Conservation (phyloP, 2,797 vertebrate species). For the Sebastes oblongus region DNA sequence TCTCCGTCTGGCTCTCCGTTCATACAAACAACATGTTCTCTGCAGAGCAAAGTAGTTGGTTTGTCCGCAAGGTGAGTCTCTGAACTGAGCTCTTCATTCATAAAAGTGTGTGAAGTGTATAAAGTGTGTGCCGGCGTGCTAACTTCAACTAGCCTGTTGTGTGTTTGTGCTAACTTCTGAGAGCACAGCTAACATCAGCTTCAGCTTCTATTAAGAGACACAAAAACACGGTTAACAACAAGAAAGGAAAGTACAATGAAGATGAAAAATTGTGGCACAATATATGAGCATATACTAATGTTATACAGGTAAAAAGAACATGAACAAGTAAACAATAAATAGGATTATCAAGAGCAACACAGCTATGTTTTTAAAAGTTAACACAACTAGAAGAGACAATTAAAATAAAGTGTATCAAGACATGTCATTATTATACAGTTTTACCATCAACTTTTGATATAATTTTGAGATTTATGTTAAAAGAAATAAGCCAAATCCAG, state of each 20-base stretch:
- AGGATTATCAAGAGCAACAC: no score
- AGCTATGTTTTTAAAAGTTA: no score
- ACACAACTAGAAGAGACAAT: no score
- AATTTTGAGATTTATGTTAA: background rate
- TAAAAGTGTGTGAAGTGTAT: background rate
- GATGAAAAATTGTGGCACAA: accelerated
- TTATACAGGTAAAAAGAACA: no score
- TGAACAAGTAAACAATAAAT: accelerated
- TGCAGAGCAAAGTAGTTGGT: conserved; percentile 76
- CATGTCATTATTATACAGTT: background rate
- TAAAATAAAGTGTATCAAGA: accelerated
- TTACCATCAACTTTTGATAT: background rate
- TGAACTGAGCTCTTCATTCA: background rate
- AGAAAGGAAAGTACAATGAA: background rate
- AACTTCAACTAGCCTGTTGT: conserved; percentile 14
- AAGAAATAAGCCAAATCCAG: background rate
- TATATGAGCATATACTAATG: accelerated
- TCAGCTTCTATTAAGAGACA: background rate
- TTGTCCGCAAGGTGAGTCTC: conserved; percentile 82
- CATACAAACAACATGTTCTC: conserved; percentile 71
- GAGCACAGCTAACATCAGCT: background rate
- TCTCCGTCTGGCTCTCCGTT: background rate
- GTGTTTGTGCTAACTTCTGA: conserved; percentile 17
- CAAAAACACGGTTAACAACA: background rate
- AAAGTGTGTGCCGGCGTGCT: conserved; percentile 15